Percentiles rank a stretch among this genome's conserved stretches.
These are phyloP conservation scores for Centrocercus urophasianus DNA, from an alignment of 2,113 vertebrate genomes.

Conservation along the genomic window DNA sequence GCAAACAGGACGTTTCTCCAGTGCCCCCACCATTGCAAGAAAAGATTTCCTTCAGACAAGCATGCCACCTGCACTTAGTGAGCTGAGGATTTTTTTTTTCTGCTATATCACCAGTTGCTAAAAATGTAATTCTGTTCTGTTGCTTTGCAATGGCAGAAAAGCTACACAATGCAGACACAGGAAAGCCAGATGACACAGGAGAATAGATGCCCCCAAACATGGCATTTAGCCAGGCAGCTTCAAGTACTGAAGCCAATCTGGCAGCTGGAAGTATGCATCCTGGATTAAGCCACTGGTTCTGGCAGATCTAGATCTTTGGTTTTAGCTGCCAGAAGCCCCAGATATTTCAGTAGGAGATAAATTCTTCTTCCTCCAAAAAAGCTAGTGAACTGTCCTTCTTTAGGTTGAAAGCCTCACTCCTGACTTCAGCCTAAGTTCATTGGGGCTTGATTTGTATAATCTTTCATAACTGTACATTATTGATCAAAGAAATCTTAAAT, in stretches of 20 bases:
- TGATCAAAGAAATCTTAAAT: background rate
- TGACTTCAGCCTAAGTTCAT: background rate
- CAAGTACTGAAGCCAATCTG: background rate
- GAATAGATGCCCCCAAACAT: background rate
- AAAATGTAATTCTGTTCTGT: background rate
- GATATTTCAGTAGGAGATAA: background rate
- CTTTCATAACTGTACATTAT: background rate
- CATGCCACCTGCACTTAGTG: background rate
- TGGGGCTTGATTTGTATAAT: background rate
- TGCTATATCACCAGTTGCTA: background rate
- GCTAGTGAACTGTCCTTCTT: background rate
- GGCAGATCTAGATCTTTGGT: background rate
- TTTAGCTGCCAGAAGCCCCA: background rate
- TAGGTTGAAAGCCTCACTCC: background rate
- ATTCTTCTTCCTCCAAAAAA: background rate
- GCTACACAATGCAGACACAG: background rate
- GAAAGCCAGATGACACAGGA: conserved; percentile 8
- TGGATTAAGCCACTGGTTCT: background rate
- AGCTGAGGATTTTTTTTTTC: background rate
- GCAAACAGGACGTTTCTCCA: background rate
- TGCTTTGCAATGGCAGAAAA: background rate
- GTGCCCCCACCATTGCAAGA: background rate
- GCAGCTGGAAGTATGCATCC: background rate
- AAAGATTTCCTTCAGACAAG: no score
- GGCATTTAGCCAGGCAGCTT: background rate